A percentile compares a stretch with the other conserved stretches of the same genome.
Conservation (phyloP, 2,113 vertebrate species). For the Chlamydotis undulata region DNA sequence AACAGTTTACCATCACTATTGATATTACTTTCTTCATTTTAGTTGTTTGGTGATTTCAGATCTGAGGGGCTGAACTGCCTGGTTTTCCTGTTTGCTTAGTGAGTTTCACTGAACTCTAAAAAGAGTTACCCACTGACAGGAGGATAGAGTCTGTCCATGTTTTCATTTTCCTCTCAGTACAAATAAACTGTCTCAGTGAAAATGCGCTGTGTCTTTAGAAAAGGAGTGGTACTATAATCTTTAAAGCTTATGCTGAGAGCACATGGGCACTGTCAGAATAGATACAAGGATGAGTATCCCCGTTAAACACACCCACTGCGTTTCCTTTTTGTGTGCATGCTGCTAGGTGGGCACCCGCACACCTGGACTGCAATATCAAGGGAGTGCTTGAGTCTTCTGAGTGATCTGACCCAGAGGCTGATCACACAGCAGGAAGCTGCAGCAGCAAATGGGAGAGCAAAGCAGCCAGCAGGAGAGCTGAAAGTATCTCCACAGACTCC, state of each 20-base stretch:
- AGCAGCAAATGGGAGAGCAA: conserved; percentile 88
- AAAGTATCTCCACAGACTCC: conserved; percentile 48
- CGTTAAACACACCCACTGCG: background rate
- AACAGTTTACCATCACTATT: background rate
- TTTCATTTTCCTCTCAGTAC: background rate
- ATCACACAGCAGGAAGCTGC: conserved; percentile 87
- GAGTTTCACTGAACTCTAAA: background rate
- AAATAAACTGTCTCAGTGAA: background rate
- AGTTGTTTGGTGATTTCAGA: background rate
- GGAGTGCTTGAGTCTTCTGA: conserved; percentile 89
- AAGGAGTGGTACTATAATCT: background rate
- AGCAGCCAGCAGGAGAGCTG: conserved; percentile 72
- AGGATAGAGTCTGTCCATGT: background rate
- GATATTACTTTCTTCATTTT: background rate
- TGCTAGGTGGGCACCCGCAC: conserved; percentile 92
- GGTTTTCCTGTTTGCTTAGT: background rate
- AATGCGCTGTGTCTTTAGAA: background rate
- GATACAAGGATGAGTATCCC: background rate
- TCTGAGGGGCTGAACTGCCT: background rate
- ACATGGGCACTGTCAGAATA: background rate
- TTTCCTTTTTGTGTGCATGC: background rate
- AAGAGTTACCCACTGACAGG: background rate
- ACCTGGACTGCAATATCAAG: conserved; percentile 92
- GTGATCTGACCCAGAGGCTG: conserved; percentile 88
- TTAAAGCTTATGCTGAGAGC: background rate